These are phyloP conservation scores for Bambusicola thoracicus DNA, from an alignment of 2,113 vertebrate genomes.

Conservation along the genomic window DNA sequence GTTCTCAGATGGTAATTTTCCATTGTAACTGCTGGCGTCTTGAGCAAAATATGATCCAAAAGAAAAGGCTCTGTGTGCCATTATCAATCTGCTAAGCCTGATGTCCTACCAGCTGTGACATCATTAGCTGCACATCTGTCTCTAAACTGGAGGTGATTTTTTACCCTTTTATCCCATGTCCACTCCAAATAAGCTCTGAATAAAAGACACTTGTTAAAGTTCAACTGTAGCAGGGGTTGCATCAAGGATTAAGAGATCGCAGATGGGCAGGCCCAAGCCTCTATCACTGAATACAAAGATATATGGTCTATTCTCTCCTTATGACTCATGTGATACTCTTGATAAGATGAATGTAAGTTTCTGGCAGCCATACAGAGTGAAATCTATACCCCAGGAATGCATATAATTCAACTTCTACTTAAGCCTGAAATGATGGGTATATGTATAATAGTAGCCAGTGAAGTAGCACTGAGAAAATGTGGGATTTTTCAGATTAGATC, in stretches of 20 bases:
- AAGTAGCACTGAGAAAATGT: slow-evolving; percentile 26
- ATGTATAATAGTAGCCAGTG: background rate
- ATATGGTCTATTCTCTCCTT: slow-evolving; percentile 26
- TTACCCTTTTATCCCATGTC: background rate
- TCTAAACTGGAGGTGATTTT: slow-evolving; percentile 26
- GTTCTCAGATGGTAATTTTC: slow-evolving; percentile 37
- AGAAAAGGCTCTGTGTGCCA: background rate
- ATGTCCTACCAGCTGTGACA: slow-evolving; percentile 41
- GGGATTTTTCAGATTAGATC: background rate
- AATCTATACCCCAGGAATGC: slow-evolving; percentile 49
- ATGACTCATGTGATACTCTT: slow-evolving; percentile 47
- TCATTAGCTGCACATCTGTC: slow-evolving; percentile 50
- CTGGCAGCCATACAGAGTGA: slow-evolving; percentile 43
- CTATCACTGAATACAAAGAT: slow-evolving; percentile 2
- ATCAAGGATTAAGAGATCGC: background rate
- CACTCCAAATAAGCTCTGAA: slow-evolving; percentile 4
- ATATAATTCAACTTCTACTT: slow-evolving; percentile 54
- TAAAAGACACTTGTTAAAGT: slow-evolving; percentile 40
- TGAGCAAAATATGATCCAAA: slow-evolving; percentile 32
- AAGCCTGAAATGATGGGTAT: slow-evolving; percentile 40
- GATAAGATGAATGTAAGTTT: slow-evolving; percentile 28
- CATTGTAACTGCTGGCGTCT: background rate
- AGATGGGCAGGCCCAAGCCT: background rate
- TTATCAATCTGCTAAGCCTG: background rate
- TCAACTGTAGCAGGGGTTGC: background rate